A percentile compares a stretch with the other conserved stretches of the same genome.
Conservation (phyloP, 2,888 invertebrate species). For the Tachystola acroxantha region DNA sequence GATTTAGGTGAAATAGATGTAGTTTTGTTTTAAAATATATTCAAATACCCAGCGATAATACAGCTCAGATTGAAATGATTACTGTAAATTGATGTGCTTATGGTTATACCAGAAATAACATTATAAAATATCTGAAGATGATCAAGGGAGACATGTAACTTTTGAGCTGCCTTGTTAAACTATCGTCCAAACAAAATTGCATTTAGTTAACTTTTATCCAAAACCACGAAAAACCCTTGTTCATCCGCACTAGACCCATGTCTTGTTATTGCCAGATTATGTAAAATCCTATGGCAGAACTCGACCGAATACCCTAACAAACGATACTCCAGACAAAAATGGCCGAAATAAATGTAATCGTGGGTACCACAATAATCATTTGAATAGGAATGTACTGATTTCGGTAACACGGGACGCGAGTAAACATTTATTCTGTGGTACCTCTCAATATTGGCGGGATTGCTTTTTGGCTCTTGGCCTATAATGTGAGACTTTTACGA, state of each 20-base stretch:
- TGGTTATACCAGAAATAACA: too few species aligned
- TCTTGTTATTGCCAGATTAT: slow-evolving; percentile 23
- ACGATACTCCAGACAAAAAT: slow-evolving; percentile 31
- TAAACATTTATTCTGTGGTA: slow-evolving; percentile 25
- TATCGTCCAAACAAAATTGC: too few species aligned
- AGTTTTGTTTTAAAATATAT: too few species aligned
- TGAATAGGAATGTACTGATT: slow-evolving; percentile 74
- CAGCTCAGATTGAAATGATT: too few species aligned
- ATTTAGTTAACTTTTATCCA: too few species aligned
- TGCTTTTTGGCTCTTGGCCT: slow-evolving; percentile 15
- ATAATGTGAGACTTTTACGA: slow-evolving; percentile 29
- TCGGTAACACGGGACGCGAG: slow-evolving; percentile 25
- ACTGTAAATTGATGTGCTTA: too few species aligned
- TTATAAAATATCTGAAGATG: too few species aligned
- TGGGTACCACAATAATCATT: slow-evolving; percentile 70
- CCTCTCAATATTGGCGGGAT: slow-evolving; percentile 20
- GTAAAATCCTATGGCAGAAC: slow-evolving; percentile 20
- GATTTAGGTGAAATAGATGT: too few species aligned
- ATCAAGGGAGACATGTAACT: too few species aligned
- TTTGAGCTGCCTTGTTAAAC: too few species aligned
- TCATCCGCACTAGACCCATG: slow-evolving; percentile 2
- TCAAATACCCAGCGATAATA: too few species aligned
- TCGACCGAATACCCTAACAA: slow-evolving; percentile 27
- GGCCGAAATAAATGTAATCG: slow-evolving; percentile 68
- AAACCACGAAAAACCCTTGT: slow-evolving; percentile 3